A percentile compares a stretch with the other conserved stretches of the same genome.
Conservation (phyloP, 53 echinoderm and acorn worm species). For the Echinarachnius parma region DNA sequence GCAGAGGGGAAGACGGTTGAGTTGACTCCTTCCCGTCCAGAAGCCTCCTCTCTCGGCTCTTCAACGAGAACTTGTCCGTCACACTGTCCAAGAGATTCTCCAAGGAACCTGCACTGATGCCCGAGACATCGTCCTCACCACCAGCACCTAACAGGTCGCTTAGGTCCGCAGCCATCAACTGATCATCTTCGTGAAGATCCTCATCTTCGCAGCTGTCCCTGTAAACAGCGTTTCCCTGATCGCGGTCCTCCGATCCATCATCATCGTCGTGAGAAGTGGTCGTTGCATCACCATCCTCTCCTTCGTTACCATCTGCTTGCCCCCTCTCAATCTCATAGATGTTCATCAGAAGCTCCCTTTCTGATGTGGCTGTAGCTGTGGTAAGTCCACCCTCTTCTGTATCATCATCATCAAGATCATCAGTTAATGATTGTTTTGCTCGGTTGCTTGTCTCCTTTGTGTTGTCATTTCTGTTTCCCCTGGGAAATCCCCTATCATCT, state of each 20-base stretch:
- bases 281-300: not conserved
- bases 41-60: slow-evolving; percentile 30
- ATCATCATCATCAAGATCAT: no score
- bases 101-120: slow-evolving; percentile 20
- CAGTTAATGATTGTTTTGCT: no score
- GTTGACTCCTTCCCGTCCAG: slow-evolving; percentile 12
- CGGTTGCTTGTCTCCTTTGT: no score
- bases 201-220: not conserved
- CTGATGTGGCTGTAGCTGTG: no score
- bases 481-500: no score
- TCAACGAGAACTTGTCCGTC: slow-evolving; percentile 53
- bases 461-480: no score
- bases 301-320: slow-evolving; percentile 17
- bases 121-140: not conserved
- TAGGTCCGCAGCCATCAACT: no score
- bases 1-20: slow-evolving; percentile 31
- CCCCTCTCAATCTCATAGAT: slow-evolving; percentile 34
- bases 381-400: no score
- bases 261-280: not conserved
- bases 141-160: not conserved
- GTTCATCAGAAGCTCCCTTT: slow-evolving; percentile 19
- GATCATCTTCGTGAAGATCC: slow-evolving; percentile 1
- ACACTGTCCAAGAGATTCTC: slow-evolving; percentile 69
- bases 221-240: not conserved
- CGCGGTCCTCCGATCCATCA: not conserved